A percentile compares a stretch with the other conserved stretches of the same genome.
Evolutionary conservation across 2,888 invertebrate species (phyloP).

Genomic region (Exephanes ischioxanthus): DNA sequence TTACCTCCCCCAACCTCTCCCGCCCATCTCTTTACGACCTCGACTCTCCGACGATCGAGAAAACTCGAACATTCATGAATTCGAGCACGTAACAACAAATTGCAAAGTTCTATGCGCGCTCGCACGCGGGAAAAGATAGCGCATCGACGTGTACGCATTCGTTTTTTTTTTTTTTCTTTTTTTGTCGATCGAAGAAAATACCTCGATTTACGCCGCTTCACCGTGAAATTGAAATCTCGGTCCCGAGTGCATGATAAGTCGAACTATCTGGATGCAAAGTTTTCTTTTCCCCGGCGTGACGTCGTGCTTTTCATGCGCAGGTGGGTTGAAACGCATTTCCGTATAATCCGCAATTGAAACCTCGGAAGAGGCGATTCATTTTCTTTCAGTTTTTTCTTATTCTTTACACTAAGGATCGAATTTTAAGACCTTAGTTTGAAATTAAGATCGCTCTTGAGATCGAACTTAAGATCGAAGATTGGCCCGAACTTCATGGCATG

Average conservation of each 20-base stretch:
- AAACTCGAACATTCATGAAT: conserved; percentile 51
- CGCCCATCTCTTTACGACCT: not conserved
- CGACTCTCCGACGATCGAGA: conserved; percentile 33
- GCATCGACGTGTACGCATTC: conserved; percentile 3
- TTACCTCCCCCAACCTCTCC: not conserved
- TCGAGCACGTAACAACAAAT: conserved; percentile 52
- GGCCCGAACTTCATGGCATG: not conserved
- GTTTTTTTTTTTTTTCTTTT: not conserved
- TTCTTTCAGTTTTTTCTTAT: not conserved
- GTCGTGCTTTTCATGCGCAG: not conserved
- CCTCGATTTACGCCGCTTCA: conserved; percentile 27
- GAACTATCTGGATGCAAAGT: not conserved
- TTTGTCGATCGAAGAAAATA: conserved; percentile 28
- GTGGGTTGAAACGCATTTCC: not conserved
- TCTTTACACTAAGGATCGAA: too few relatives aligned
- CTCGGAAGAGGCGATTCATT: not conserved
- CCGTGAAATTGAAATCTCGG: conserved; percentile 43
- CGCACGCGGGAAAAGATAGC: not conserved
- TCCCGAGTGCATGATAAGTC: not conserved
- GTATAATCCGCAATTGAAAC: not conserved
- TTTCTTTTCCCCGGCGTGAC: not conserved
- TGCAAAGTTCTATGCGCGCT: conserved; percentile 24
- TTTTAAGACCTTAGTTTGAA: too few relatives aligned
- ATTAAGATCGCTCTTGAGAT: too few relatives aligned
- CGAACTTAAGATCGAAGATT: too few relatives aligned